Conservation (phyloP, 2,797 vertebrate genomes). For the Necrosyrtes monachus region DNA sequence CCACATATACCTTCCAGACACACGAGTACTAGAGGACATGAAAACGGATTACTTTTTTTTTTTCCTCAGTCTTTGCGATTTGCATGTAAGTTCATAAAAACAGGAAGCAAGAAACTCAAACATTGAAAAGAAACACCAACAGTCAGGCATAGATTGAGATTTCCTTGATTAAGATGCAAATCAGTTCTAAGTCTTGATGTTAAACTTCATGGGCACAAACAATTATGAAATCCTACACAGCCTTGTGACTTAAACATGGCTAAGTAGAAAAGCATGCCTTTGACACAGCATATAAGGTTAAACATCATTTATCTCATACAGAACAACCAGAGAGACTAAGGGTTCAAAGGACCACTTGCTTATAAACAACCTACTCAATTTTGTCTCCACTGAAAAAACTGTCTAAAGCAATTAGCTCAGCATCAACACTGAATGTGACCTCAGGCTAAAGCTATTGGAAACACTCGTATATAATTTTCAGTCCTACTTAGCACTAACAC, state of each 20-base stretch:
- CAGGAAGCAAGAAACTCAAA: not conserved
- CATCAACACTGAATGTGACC: not conserved
- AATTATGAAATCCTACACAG: not conserved
- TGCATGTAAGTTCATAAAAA: not conserved
- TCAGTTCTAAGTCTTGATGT: not conserved
- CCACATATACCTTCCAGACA: not conserved
- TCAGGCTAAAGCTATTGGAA: constrained; percentile 26
- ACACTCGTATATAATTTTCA: not conserved
- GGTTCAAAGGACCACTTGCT: constrained; percentile 46
- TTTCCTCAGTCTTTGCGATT: not conserved
- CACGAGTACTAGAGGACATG: accelerated
- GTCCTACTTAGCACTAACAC: not conserved
- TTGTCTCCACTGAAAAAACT: constrained; percentile 37
- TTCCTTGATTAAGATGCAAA: not conserved
- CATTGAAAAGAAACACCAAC: not conserved
- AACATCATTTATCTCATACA: constrained; percentile 2
- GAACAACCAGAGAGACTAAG: not conserved
- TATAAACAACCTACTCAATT: constrained; percentile 39
- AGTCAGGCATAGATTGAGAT: not conserved
- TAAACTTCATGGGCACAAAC: not conserved
- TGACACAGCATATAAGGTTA: not conserved
- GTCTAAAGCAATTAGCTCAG: constrained; percentile 44
- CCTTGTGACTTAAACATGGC: not conserved
- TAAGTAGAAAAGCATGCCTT: constrained; percentile 32
- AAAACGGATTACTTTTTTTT: not conserved